A percentile compares a stretch with the other conserved stretches of the same genome.
phyloP scores from a whole-genome alignment of 2,113 vertebrate genomes.

The Nerophis lumbriciformis region DNA sequence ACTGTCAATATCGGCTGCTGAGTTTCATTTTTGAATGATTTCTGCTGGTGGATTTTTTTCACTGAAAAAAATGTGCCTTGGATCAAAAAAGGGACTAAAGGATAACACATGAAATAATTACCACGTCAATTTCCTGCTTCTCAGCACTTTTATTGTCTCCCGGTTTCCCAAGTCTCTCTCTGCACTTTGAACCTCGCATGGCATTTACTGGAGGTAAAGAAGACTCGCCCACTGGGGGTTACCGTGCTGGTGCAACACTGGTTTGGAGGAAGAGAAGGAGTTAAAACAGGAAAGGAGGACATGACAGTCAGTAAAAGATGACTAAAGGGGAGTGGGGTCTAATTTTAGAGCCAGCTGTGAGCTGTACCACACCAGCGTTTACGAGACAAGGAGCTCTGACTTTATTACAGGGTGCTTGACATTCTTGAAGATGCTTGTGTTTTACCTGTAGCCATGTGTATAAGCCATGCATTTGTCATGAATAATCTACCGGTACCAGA shows the following conservation, averaged over 20 bases:
- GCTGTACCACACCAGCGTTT: slow-evolving; percentile 58
- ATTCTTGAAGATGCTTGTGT: not conserved
- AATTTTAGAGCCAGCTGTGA: slow-evolving; percentile 68
- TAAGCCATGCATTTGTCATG: no score
- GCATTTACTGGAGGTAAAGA: not conserved
- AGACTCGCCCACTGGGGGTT: slow-evolving; percentile 6
- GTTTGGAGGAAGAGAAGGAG: slow-evolving; percentile 45
- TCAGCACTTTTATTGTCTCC: not conserved
- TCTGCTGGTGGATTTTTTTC: no score
- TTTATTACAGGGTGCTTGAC: slow-evolving; percentile 6
- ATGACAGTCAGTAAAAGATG: slow-evolving; percentile 64
- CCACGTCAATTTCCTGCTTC: not conserved
- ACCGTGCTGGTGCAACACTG: slow-evolving; percentile 19
- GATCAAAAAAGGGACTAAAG: not conserved
- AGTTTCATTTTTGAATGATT: no score
- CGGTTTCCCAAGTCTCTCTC: not conserved
- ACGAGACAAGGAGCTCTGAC: slow-evolving; percentile 40
- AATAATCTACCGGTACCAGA: no score
- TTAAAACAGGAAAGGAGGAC: slow-evolving; percentile 64
- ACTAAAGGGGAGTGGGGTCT: slow-evolving; percentile 67
- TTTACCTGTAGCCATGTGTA: not conserved
- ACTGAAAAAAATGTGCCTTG: no score
- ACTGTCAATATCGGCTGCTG: no score
- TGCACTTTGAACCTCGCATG: not conserved
- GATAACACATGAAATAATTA: slow-evolving; percentile 1